Percentiles rank a stretch among this genome's conserved stretches.
phyloP scores from a whole-genome alignment of 2,113 vertebrate species.

The Nestor notabilis region DNA sequence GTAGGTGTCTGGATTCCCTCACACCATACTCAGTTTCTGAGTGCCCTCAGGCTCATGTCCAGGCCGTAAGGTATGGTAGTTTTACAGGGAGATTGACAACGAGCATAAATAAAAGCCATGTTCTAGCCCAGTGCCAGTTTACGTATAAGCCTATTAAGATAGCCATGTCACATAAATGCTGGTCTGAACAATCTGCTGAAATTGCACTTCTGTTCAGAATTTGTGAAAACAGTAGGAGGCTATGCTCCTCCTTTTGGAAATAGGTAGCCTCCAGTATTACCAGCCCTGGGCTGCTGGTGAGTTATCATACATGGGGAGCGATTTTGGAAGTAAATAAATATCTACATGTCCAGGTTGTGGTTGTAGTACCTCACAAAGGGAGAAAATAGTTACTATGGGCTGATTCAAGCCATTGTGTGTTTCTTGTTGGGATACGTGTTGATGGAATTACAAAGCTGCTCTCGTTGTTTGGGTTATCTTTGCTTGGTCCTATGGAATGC shows the following conservation, averaged over 20 bases:
- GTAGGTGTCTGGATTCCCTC: background rate
- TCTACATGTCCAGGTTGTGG: background rate
- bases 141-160: rapidly evolving
- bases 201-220: background rate
- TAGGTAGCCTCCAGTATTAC: background rate
- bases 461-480: rapidly evolving
- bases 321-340: background rate
- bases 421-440: background rate
- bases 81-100: background rate
- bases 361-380: background rate
- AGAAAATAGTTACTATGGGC: background rate
- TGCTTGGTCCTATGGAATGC: background rate
- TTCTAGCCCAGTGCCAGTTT: background rate
- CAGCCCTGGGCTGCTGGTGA: background rate
- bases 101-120: background rate
- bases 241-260: background rate
- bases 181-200: background rate
- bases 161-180: background rate
- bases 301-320: background rate
- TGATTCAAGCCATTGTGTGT: background rate
- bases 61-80: background rate
- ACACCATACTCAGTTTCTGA: background rate
- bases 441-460: background rate
- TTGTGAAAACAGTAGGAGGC: background rate
- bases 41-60: background rate